Evolutionary conservation across 2,113 vertebrate species (phyloP).

Genomic region (Naja naja): DNA sequence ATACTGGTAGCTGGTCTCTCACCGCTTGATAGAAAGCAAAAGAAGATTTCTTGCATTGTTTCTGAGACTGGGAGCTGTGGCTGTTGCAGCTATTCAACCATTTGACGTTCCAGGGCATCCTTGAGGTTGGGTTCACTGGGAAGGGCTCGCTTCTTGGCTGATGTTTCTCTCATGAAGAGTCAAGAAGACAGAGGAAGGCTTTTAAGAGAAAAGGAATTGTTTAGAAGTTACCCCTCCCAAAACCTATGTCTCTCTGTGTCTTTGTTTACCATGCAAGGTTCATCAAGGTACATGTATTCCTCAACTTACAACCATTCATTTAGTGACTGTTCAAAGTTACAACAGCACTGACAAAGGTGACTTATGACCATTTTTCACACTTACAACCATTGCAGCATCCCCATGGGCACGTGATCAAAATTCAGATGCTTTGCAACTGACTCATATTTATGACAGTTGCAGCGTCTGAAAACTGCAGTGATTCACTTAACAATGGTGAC

Average conservation of each 20-base stretch:
- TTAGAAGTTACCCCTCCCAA: not conserved
- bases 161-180: conserved; percentile 21
- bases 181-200: not conserved
- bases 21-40: conserved; percentile 93
- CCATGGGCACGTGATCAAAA: not conserved
- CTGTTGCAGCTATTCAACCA: conserved; percentile 53
- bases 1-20: conserved; percentile 84
- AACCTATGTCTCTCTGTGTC: not conserved
- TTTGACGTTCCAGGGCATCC: conserved; percentile 77
- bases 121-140: conserved; percentile 9
- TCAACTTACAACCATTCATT: not conserved
- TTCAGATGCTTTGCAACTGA: not conserved
- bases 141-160: conserved; percentile 5
- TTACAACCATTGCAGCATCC: not conserved
- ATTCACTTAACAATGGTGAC: not conserved
- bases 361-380: not conserved
- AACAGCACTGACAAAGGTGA: not conserved
- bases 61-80: conserved; percentile 77
- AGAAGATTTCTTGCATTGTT: conserved; percentile 85
- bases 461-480: not conserved
- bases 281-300: not conserved
- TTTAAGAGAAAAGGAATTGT: conserved; percentile 9
- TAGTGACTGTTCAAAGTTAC: not conserved
- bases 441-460: not conserved
- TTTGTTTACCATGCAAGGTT: not conserved